A percentile compares a stretch with the other conserved stretches of the same genome.
These are phyloP conservation scores for Polyploca ridens DNA, from an alignment of 2,888 invertebrate genomes.

Conservation along the genomic window DNA sequence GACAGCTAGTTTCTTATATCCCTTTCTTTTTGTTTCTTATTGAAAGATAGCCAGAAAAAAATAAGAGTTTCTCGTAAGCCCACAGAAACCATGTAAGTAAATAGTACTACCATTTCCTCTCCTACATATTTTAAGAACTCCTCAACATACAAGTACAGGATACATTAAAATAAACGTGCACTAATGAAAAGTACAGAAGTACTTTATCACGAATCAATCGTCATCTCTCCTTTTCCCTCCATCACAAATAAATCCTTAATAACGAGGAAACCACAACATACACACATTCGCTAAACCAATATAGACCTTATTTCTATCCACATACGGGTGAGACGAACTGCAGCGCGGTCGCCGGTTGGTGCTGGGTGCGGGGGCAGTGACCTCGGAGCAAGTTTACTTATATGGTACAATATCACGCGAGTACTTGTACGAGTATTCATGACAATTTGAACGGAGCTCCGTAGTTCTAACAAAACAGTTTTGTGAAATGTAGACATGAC, in stretches of 20 bases:
- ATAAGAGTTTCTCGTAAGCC: too few species aligned
- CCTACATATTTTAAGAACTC: background rate
- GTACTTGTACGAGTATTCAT: conserved; percentile 6
- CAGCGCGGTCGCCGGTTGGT: conserved; percentile 1
- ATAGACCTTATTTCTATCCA: background rate
- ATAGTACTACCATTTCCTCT: too few species aligned
- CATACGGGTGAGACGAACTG: background rate
- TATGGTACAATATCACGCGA: conserved; percentile 36
- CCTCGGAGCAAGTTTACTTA: conserved; percentile 35
- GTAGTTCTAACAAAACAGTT: conserved; percentile 1
- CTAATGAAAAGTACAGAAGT: conserved; percentile 6
- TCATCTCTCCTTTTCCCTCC: conserved; percentile 9
- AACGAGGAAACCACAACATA: conserved; percentile 20
- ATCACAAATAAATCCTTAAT: conserved; percentile 24
- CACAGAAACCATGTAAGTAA: background rate
- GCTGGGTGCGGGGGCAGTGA: conserved; percentile 34
- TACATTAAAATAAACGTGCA: conserved; percentile 8
- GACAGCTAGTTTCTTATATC: too few species aligned
- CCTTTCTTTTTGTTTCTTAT: too few species aligned
- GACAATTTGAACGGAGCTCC: conserved; percentile 6
- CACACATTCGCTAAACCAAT: background rate
- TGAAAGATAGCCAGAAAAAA: too few species aligned
- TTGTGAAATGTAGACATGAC: background rate
- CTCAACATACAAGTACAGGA: background rate
- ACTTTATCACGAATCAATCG: conserved; percentile 7